Percentiles rank a stretch among this genome's conserved stretches.
Evolutionary conservation across 2,888 invertebrate genomes (phyloP).

Genomic region (Cosmopolites sordidus): DNA sequence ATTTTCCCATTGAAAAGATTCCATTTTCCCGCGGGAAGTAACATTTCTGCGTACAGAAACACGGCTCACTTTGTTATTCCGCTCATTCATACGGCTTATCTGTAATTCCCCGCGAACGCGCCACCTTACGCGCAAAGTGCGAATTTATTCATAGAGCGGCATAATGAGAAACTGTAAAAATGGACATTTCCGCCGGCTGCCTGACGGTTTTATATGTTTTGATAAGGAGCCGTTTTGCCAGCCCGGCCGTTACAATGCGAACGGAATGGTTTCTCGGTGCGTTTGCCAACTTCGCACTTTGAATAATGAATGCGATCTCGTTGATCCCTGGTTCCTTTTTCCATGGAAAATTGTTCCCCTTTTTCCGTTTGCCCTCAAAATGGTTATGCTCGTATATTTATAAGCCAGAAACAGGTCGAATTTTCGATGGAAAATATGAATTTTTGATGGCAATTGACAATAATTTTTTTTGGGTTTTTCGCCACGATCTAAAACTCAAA

Average conservation of each 20-base stretch:
- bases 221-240: constrained; percentile 49
- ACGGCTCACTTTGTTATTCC: constrained; percentile 43
- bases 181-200: constrained; percentile 50
- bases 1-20: no score
- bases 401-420: no score
- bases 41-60: constrained; percentile 23
- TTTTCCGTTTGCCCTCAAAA: no score
- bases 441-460: no score
- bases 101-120: constrained; percentile 45
- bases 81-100: constrained; percentile 43
- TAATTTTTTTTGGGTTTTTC: no score
- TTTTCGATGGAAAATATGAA: no score
- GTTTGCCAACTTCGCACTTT: constrained; percentile 16
- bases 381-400: no score
- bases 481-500: no score
- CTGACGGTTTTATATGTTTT: constrained; percentile 51
- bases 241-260: constrained; percentile 38
- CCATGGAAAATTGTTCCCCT: neutral
- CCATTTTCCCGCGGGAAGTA: no score
- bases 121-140: constrained; percentile 49
- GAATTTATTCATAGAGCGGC: constrained; percentile 55
- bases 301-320: neutral
- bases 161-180: constrained; percentile 56
- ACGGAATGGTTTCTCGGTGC: constrained; percentile 19
- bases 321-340: neutral